Conservation (phyloP, 2,888 invertebrate species). For the Machimus atricapillus region DNA sequence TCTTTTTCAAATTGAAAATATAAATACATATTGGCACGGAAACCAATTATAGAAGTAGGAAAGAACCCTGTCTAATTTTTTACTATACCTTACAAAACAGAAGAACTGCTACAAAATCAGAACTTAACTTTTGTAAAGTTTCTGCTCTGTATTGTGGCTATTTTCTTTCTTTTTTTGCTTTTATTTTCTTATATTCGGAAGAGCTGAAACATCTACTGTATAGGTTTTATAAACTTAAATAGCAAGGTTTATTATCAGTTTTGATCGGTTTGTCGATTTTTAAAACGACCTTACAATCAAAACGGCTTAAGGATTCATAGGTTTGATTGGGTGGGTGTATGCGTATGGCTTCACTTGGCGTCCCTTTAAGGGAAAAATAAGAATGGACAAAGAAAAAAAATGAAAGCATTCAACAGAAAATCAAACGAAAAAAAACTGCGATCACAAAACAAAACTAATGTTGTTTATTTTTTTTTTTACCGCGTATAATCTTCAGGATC, state of each 20-base stretch:
- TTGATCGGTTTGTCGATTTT: not conserved
- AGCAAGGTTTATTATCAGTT: too few relatives aligned
- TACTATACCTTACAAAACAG: not conserved
- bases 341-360: not conserved
- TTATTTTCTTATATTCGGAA: not conserved
- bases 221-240: too few relatives aligned
- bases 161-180: not conserved
- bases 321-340: not conserved
- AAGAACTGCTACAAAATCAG: not conserved
- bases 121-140: not conserved
- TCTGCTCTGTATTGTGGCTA: not conserved
- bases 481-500: slow-evolving; percentile 67
- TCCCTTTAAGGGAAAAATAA: not conserved
- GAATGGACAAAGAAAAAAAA: slow-evolving; percentile 57
- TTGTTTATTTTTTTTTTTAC: slow-evolving; percentile 50
- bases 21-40: too few relatives aligned
- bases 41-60: too few relatives aligned
- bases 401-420: slow-evolving; percentile 51
- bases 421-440: not conserved
- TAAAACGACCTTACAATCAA: not conserved
- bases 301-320: not conserved
- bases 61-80: too few relatives aligned
- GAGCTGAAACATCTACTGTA: not conserved
- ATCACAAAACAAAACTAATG: slow-evolving; percentile 49
- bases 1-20: not conserved